phyloP scores from a whole-genome alignment of 2,797 vertebrate genomes.

The Mormyrus hasselquistii region DNA sequence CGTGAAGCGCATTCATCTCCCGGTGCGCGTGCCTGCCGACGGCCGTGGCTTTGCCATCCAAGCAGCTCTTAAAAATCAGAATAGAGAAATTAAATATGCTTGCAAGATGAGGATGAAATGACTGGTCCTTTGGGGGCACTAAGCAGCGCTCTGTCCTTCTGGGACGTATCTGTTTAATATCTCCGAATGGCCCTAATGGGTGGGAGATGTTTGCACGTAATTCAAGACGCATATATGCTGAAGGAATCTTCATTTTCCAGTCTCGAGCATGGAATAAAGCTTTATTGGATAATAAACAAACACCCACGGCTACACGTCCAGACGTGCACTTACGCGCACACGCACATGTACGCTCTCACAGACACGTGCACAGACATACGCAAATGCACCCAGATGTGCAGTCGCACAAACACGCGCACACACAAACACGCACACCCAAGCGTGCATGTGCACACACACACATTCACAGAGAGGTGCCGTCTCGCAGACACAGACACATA shows the following conservation, averaged over 20 bases:
- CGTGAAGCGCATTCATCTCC: background rate
- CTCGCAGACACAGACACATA: background rate
- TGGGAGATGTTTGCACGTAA: constrained; percentile 2
- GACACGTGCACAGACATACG: background rate
- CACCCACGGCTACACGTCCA: background rate
- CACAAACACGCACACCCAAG: background rate
- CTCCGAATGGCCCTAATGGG: background rate
- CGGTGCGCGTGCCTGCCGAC: background rate
- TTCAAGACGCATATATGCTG: background rate
- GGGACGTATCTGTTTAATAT: background rate
- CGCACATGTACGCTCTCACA: background rate
- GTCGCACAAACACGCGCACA: background rate
- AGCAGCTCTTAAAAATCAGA: background rate
- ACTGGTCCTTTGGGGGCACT: background rate
- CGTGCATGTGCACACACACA: background rate
- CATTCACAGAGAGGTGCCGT: background rate
- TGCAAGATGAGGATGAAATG: background rate
- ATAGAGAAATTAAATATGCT: background rate
- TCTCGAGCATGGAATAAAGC: background rate
- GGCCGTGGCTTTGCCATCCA: background rate
- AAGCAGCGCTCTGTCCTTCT: background rate
- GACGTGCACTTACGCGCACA: background rate
- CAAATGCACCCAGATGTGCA: background rate
- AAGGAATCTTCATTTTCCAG: background rate
- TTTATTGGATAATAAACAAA: constrained; percentile 7